Base-by-base conservation (phyloP, 2,113 vertebrate species). In the Falcunculus frontatus region DNA sequence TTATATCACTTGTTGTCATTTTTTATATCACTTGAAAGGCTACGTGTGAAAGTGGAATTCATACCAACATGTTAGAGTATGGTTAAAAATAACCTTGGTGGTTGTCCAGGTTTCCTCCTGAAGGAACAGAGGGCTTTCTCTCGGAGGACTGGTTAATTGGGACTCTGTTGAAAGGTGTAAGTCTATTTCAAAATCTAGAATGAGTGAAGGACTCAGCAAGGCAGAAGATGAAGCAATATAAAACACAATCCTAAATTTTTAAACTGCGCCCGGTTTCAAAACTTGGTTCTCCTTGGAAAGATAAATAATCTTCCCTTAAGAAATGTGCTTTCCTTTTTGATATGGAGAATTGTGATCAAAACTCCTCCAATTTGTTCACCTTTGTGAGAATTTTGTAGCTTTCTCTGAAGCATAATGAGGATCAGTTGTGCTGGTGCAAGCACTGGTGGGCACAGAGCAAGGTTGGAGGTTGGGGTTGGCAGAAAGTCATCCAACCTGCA, bases 21-120 rank as follows among this genome's bases (percentile, higher is more conserved):
- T 95, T 92, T 88, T 86, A 35, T 70, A 81, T 75, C 60, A 16
- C 70, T 90, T 57, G 44, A 72, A 96, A 75, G 73, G 37, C 65
- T 53, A 6, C 8, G 44, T 81, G 44, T 68, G 86, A 92, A 93
- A 90, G 74, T 57, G 65, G 86, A 84, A 64, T 94, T 94, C 49
- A 88, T 89, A 96, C 35, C 76, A 68, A 67, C 22, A 12, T 0
- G 11, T 86, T 93, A 29, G 32, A 72, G 56, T 9, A 19, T 8
- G 49, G 88, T 89, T 92, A 94, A 90, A 96, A 94, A 84, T 90
- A 90, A 87, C 72, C 87, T 52, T 79, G 83, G 52, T 91, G 84
- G 29, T 14, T 92, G 60, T 81, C 85, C 96, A 96, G 68, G 49
- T 88, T 92, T 90, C 25, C 21, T 90, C 23, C 59, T 59, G 68